Evolutionary conservation across 2,888 invertebrate genomes (phyloP).

Genomic region (Gortyna flavago): DNA sequence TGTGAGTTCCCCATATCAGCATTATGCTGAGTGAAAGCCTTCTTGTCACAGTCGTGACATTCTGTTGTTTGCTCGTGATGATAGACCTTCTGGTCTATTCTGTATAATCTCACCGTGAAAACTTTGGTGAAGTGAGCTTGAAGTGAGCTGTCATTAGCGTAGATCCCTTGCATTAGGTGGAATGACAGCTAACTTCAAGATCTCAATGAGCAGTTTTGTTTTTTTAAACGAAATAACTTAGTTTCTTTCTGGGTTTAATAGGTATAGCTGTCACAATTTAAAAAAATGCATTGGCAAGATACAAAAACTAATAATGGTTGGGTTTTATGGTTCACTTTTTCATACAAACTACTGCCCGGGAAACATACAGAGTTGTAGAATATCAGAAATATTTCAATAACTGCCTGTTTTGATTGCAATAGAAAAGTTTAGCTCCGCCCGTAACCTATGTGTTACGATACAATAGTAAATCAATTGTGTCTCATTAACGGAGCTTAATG

Average conservation of each 20-base stretch:
- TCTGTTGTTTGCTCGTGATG: too few species aligned
- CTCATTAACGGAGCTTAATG: too few species aligned
- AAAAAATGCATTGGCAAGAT: neutral
- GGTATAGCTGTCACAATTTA: neutral
- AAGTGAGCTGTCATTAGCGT: too few species aligned
- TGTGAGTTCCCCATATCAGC: neutral
- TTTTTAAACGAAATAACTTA: too few species aligned
- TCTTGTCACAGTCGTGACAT: neutral
- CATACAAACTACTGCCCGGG: neutral
- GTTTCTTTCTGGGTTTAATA: neutral
- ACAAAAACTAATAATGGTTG: neutral
- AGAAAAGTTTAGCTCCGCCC: conserved; percentile 19
- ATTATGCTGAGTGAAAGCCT: neutral
- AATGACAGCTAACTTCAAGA: too few species aligned
- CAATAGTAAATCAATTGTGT: too few species aligned
- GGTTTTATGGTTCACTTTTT: neutral
- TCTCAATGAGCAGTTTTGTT: too few species aligned
- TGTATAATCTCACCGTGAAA: too few species aligned
- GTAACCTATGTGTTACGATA: too few species aligned
- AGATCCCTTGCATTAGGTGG: too few species aligned
- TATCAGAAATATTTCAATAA: conserved; percentile 6
- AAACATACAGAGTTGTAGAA: conserved; percentile 5
- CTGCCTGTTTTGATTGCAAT: conserved; percentile 16
- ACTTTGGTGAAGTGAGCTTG: too few species aligned
- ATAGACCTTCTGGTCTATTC: too few species aligned